These are phyloP conservation scores for Pammene fasciana DNA, from an alignment of 2,888 invertebrate species.

Conservation along the genomic window DNA sequence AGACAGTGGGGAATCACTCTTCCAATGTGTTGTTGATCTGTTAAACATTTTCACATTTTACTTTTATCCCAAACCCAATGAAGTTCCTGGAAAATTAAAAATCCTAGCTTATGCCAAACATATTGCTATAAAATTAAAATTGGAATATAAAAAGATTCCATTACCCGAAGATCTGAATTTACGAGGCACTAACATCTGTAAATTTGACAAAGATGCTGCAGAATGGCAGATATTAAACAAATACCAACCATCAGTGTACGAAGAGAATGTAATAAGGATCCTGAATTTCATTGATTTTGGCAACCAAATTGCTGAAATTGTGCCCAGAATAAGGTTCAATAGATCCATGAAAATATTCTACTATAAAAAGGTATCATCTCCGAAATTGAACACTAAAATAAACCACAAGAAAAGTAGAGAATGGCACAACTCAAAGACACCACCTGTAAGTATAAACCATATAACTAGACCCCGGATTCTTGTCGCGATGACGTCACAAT, in stretches of 20 bases:
- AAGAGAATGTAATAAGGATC: conserved; percentile 89
- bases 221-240: conserved; percentile 87
- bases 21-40: conserved; percentile 90
- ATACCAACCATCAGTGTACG: conserved; percentile 82
- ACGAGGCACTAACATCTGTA: conserved; percentile 87
- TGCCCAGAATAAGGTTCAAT: conserved; percentile 87
- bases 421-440: conserved; percentile 76
- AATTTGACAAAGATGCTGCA: conserved; percentile 86
- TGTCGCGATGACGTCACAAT: no score
- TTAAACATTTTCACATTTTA: conserved; percentile 91
- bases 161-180: conserved; percentile 90
- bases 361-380: conserved; percentile 64
- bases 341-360: conserved; percentile 76
- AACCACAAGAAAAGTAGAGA: conserved; percentile 72
- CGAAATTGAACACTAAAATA: conserved; percentile 69
- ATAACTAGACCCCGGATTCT: no score
- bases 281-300: conserved; percentile 92
- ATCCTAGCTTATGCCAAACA: conserved; percentile 65
- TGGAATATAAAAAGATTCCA: conserved; percentile 86
- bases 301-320: conserved; percentile 85
- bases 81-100: conserved; percentile 55
- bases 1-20: conserved; percentile 89
- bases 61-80: conserved; percentile 66
- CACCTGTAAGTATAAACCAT: conserved; percentile 59
- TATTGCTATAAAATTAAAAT: conserved; percentile 78